Conservation (phyloP, 2,797 vertebrate genomes). For the Lepus townsendii region DNA sequence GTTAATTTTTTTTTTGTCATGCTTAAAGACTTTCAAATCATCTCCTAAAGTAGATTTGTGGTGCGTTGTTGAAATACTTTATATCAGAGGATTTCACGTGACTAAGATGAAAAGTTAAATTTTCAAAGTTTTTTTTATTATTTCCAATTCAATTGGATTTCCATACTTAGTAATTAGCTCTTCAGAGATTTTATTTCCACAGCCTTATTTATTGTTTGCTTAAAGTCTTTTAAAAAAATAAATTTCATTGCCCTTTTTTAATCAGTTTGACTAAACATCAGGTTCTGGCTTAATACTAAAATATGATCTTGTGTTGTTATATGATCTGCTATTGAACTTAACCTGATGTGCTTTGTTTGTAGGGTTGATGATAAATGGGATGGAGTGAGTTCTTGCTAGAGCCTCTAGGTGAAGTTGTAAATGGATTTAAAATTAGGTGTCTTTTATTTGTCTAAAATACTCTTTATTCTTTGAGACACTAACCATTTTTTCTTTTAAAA, state of each 20-base stretch:
- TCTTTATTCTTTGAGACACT: constrained; percentile 62
- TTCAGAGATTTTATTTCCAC: constrained; percentile 69
- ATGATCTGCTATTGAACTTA: constrained; percentile 10
- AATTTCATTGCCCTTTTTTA: constrained; percentile 23
- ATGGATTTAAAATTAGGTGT: constrained; percentile 60
- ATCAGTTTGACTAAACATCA: constrained; percentile 43
- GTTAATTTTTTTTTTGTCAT: background rate
- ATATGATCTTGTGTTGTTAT: constrained; percentile 55
- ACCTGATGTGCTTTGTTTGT: constrained; percentile 46
- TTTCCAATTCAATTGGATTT: constrained; percentile 71
- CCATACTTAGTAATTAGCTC: constrained; percentile 63
- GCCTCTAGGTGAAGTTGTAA: constrained; percentile 31
- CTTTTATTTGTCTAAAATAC: constrained; percentile 73
- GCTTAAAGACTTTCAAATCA: constrained; percentile 76
- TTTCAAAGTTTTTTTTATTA: too few species aligned
- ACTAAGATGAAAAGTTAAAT: constrained; percentile 75
- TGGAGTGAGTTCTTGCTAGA: constrained; percentile 46
- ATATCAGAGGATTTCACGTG: constrained; percentile 74
- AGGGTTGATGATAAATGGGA: background rate
- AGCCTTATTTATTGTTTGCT: constrained; percentile 62
- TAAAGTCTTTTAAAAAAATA: constrained; percentile 50
- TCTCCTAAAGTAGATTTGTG: constrained; percentile 58
- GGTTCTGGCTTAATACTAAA: constrained; percentile 52
- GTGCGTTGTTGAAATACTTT: constrained; percentile 75
- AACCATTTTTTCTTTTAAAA: constrained; percentile 66